Percentiles rank a stretch among this genome's conserved stretches.
Evolutionary conservation across 2,888 invertebrate genomes (phyloP).

Genomic region (Graphium colonna): DNA sequence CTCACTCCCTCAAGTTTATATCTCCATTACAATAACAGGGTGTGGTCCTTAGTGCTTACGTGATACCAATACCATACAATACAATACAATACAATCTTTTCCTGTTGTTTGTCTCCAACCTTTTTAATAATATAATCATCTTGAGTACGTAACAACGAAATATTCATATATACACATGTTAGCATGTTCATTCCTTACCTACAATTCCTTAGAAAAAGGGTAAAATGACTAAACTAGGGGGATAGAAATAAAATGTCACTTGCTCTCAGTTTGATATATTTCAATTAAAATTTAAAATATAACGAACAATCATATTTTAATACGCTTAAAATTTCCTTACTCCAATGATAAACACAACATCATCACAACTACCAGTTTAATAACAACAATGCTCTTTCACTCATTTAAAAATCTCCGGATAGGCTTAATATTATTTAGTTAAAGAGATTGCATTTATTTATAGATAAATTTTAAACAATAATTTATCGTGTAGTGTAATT

Average conservation of each 20-base stretch:
- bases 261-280: conserved; percentile 61
- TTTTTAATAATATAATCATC: too few relatives aligned
- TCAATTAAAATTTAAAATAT: conserved; percentile 73
- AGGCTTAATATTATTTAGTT: conserved; percentile 2
- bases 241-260: conserved; percentile 29
- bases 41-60: too few relatives aligned
- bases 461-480: neutral
- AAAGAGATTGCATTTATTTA: neutral
- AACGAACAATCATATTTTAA: conserved; percentile 62
- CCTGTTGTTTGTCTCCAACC: too few relatives aligned
- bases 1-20: too few relatives aligned
- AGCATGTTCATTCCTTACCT: too few relatives aligned
- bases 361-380: conserved; percentile 68
- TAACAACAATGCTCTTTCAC: conserved; percentile 37
- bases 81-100: too few relatives aligned
- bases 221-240: neutral
- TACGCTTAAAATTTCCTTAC: conserved; percentile 50
- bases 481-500: neutral
- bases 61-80: too few relatives aligned
- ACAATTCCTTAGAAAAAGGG: neutral
- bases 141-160: too few relatives aligned
- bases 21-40: too few relatives aligned
- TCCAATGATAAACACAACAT: conserved; percentile 69
- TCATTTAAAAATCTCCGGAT: neutral
- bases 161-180: too few relatives aligned